Base-by-base conservation (phyloP, 2,797 vertebrate species). In the Muscicapa striata region DNA sequence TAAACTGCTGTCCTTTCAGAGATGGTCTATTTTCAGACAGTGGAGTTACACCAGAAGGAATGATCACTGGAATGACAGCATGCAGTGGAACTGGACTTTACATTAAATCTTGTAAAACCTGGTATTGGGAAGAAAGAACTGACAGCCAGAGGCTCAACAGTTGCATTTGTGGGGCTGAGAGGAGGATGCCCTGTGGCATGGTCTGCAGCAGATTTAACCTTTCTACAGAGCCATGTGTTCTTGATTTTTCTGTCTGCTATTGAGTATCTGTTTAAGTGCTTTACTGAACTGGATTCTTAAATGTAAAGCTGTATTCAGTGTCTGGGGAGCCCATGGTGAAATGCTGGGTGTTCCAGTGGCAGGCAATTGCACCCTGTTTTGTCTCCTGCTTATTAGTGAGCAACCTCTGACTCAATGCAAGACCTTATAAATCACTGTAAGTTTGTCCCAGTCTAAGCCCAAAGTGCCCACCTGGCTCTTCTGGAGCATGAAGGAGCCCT, bases 1-100 rank as follows among this genome's bases (percentile, higher is more conserved):
- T 77, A 73, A 93, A 70, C 83, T 89, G 81, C 77, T 90, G 86
- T 16, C 40, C 78, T 72, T 90, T 89, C 93, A 92, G 89, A 85
- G 30, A 24, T 13, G 11, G 32, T 57, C 67, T 96, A 48, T 94
- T 95, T 94, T 90, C 76, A 84, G 81, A 43, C 61, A 79, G 36
- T 17, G 66, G 46, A 80, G 58, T 81, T 83, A 40, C 0, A 13
- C 38, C 84, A 85, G 84, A 49, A 81, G 77, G 70, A 88, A 57
- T 13, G 43, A 90, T 89, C 90, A 48, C 30, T 41, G 68, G 51
- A 70, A 61, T 58, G 62, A 84, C 78, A 78, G 61, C 10, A 4
- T 13, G 30, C 38, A 63, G 21, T 23, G 73, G 26, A 40, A n/a
- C 26, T 76, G 80, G 70, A 38, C 43, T 91, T 91, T 36, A 48